Evolutionary conservation across 2,888 invertebrate genomes (phyloP).

Genomic region (Andrena minutula): DNA sequence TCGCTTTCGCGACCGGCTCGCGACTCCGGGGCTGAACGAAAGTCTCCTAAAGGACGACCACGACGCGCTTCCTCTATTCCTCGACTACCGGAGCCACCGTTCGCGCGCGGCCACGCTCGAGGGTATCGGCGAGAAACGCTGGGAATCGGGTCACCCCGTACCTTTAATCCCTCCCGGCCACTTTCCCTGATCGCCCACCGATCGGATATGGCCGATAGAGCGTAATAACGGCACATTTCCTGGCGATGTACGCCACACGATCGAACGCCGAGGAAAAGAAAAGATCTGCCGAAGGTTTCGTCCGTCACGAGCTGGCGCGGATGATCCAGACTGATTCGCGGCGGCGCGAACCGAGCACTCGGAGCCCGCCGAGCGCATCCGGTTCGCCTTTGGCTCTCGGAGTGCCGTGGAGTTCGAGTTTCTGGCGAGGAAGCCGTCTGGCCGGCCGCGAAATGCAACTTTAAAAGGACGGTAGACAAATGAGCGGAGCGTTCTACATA

Average conservation of each 20-base stretch:
- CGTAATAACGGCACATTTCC: slow-evolving; percentile 14
- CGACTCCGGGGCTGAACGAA: slow-evolving; percentile 20
- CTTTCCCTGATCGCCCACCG: slow-evolving; percentile 11
- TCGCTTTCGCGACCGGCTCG: slow-evolving; percentile 55
- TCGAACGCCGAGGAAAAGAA: slow-evolving; percentile 10
- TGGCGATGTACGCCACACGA: background rate
- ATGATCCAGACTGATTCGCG: slow-evolving; percentile 58
- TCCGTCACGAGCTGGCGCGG: slow-evolving; percentile 50
- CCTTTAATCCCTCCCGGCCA: background rate
- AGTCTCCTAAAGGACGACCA: slow-evolving; percentile 14
- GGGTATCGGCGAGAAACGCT: slow-evolving; percentile 6
- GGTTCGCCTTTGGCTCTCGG: slow-evolving; percentile 80
- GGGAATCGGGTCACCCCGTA: slow-evolving; percentile 42
- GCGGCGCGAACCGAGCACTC: slow-evolving; percentile 48
- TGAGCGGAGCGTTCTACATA: slow-evolving; percentile 84
- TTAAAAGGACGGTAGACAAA: slow-evolving; percentile 83
- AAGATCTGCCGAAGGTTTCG: slow-evolving; percentile 32
- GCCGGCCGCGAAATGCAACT: slow-evolving; percentile 71
- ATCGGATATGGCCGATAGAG: background rate
- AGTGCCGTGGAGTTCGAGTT: slow-evolving; percentile 72
- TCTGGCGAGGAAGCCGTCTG: slow-evolving; percentile 61
- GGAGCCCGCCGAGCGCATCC: slow-evolving; percentile 72
- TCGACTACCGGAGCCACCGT: slow-evolving; percentile 10
- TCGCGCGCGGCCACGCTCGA: background rate
- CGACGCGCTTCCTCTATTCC: slow-evolving; percentile 18